These are phyloP conservation scores for Hedychridium roseum DNA, from an alignment of 2,888 invertebrate genomes.

Conservation along the genomic window DNA sequence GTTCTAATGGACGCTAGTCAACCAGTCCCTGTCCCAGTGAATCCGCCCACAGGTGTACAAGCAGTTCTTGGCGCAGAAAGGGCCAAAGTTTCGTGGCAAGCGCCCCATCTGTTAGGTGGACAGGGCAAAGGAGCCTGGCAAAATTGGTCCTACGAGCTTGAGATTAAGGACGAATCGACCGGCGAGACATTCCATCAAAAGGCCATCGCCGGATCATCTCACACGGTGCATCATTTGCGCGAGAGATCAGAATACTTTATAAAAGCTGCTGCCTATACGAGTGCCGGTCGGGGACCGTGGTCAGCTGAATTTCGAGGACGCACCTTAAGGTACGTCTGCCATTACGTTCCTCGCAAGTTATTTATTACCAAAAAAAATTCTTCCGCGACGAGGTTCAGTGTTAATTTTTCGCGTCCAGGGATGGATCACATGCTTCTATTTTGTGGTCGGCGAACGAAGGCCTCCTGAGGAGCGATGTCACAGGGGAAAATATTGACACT, in stretches of 20 bases:
- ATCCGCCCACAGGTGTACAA: constrained; percentile 81
- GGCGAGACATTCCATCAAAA: constrained; percentile 61
- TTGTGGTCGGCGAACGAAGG: constrained; percentile 82
- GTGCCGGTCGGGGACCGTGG: constrained; percentile 82
- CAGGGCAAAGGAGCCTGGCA: constrained; percentile 74
- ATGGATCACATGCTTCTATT: constrained; percentile 70
- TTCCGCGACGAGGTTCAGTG: too few species aligned
- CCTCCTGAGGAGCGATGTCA: constrained; percentile 81
- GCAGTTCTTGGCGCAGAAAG: constrained; percentile 80
- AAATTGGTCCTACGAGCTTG: constrained; percentile 82
- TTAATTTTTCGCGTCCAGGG: too few species aligned
- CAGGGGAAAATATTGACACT: constrained; percentile 78
- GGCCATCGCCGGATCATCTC: constrained; percentile 70
- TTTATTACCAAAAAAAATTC: too few species aligned
- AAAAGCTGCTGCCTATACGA: constrained; percentile 81
- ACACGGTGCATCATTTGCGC: constrained; percentile 74
- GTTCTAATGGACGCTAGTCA: constrained; percentile 69
- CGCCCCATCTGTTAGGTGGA: constrained; percentile 78
- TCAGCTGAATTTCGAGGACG: constrained; percentile 78
- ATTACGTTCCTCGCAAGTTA: neutral
- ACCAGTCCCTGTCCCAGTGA: constrained; percentile 81
- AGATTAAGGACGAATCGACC: constrained; percentile 68
- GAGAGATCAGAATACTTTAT: constrained; percentile 81
- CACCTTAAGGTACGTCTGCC: constrained; percentile 67
- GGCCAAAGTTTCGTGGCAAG: constrained; percentile 84